Conservation (phyloP, 2,888 invertebrate genomes). For the Eupelmus urozonus region DNA sequence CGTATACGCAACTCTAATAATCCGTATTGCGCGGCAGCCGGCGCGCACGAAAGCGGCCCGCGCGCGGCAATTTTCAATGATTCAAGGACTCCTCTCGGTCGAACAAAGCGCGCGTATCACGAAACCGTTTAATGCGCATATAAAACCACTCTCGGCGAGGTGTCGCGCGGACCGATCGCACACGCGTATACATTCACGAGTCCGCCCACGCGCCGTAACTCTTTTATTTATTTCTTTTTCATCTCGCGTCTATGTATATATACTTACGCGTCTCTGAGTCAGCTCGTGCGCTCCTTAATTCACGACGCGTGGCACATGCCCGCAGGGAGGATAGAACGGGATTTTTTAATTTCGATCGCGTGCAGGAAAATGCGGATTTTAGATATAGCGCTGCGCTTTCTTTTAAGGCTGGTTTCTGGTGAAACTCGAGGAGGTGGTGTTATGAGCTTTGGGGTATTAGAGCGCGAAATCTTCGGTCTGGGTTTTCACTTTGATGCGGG, state of each 20-base stretch:
- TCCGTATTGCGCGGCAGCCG: too few species aligned
- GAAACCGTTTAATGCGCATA: conserved; percentile 33
- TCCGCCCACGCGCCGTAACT: conserved; percentile 30
- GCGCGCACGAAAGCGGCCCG: background rate
- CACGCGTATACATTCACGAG: conserved; percentile 8
- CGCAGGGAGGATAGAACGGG: too few species aligned
- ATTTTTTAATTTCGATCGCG: too few species aligned
- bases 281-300: too few species aligned
- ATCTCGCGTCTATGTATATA: background rate
- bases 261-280: too few species aligned
- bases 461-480: background rate
- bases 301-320: too few species aligned
- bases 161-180: too few species aligned
- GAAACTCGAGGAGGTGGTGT: background rate
- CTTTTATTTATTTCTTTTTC: background rate
- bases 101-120: conserved; percentile 39
- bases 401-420: background rate
- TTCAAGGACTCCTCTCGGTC: conserved; percentile 27
- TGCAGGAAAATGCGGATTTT: conserved; percentile 8
- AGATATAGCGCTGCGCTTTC: background rate
- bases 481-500: background rate
- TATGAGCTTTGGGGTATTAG: background rate
- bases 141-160: too few species aligned
- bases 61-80: conserved; percentile 33
- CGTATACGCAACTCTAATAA: too few species aligned